Conservation (phyloP, 1,140 invertebrate genomes). For the Drosophila ercepeae region DNA sequence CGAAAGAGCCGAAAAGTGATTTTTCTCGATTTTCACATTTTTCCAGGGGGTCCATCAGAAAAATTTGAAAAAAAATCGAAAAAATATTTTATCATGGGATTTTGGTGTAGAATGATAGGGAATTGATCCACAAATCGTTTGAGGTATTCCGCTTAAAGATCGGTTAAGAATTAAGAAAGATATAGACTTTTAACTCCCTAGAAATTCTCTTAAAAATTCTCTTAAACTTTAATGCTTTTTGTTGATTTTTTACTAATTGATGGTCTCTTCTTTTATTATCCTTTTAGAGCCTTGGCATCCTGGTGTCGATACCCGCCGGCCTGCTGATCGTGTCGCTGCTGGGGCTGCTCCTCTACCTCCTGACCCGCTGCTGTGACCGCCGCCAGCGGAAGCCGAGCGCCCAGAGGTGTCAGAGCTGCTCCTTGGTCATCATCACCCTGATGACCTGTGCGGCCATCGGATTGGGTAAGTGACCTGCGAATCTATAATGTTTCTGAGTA, state of each 20-base stretch:
- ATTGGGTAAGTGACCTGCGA: slow-evolving; percentile 73
- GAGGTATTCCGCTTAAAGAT: too few relatives aligned
- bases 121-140: too few relatives aligned
- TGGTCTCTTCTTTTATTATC: background rate
- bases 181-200: too few relatives aligned
- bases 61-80: too few relatives aligned
- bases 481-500: background rate
- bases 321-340: slow-evolving; percentile 95
- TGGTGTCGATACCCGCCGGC: slow-evolving; percentile 94
- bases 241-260: background rate
- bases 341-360: slow-evolving; percentile 93
- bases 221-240: too few relatives aligned
- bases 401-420: slow-evolving; percentile 89
- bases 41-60: too few relatives aligned
- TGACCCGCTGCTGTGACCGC: slow-evolving; percentile 96
- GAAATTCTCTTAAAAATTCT: too few relatives aligned
- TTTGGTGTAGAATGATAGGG: too few relatives aligned
- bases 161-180: too few relatives aligned
- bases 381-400: slow-evolving; percentile 91
- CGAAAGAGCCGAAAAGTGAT: too few relatives aligned
- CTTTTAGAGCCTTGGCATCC: slow-evolving; percentile 93
- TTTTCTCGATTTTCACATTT: too few relatives aligned
- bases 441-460: slow-evolving; percentile 91
- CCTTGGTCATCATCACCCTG: slow-evolving; percentile 92
- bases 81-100: too few relatives aligned